These are phyloP conservation scores for Orthonychiurus folsomi DNA, from an alignment of 2,888 invertebrate genomes.

Conservation along the genomic window DNA sequence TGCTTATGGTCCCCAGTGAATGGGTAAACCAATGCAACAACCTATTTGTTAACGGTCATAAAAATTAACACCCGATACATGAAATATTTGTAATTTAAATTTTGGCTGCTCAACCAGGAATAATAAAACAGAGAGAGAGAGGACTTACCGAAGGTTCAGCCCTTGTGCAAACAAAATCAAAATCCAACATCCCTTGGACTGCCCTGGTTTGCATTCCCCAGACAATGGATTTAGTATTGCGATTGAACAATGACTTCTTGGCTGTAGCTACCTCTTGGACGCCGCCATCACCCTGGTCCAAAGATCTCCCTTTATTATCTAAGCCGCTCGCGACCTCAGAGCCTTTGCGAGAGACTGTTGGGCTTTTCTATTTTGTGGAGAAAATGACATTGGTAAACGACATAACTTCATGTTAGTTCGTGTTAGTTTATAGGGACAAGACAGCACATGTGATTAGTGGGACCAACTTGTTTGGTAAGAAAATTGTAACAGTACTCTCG, in stretches of 20 bases:
- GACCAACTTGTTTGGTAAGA: no score
- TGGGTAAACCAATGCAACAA: conserved; percentile 95
- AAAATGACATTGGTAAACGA: no score
- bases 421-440: no score
- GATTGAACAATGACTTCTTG: conserved; percentile 56
- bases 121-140: not conserved
- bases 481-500: no score
- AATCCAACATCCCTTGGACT: conserved; percentile 88
- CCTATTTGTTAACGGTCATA: conserved; percentile 24
- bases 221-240: conserved; percentile 80
- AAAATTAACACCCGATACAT: not conserved
- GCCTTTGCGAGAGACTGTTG: conserved; percentile 32
- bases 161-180: conserved; percentile 87
- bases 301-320: no score
- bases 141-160: conserved; percentile 62
- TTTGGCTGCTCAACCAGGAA: no score
- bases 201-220: conserved; percentile 99
- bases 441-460: no score
- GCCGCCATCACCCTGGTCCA: conserved; percentile 42
- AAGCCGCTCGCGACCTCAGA: conserved; percentile 27
- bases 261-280: conserved; percentile 45
- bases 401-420: no score
- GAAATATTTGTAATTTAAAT: conserved; percentile 4
- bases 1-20: conserved; percentile 98
- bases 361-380: conserved; percentile 30